Evolutionary conservation across 2,888 invertebrate genomes (phyloP), one percentile per base, ranked within the genome.

Genomic region (Tetragnatha montana): DNA sequence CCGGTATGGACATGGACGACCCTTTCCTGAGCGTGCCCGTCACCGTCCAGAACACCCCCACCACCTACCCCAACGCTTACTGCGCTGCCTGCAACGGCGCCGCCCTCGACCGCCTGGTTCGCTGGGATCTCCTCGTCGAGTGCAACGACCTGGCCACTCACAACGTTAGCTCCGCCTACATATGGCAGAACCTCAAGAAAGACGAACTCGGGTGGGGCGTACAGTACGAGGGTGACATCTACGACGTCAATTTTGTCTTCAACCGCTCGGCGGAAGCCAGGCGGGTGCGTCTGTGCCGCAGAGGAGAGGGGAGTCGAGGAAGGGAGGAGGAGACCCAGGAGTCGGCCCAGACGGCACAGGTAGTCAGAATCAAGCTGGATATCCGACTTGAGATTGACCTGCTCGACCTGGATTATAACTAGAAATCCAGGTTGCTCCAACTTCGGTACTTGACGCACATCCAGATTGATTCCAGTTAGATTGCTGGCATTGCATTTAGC

Each of bases 1-100:
- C 4, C 14, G 49, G 10, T 1, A 60, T 80, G 35, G 74, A 86
- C 21, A 3, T 76, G 10, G 76, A 47, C 12, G 89, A 89, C 21
- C 89, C 89, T 0, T 12, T 89, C 19, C 68, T 49, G 22, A 19
- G 75, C 0, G 81, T 70, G 3, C 89, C 89, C 0, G 85, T 85
- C 7, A 89, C 85, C 2, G 60, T 35, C 0, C 19, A n/a, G 0
- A 14, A 51, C 6, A n/a, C 8, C 7, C 19, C n/a, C n/a, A n/a
- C 51, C 0, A 60, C 85, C 3, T 89, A 51, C 17, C 50, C 75
- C 8, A 94, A 94, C 91, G 92, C 93, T 69, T 93, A 93, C 92
- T 94, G 94, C 91, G 94, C 94, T 0, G 92, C 93, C 47, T 94
- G 94, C 92, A 93, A 94, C 92, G 49, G 35, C 14, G 92, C 92